Conservation (phyloP, 2,797 vertebrate species). For the Pseudomugil tenellus region DNA sequence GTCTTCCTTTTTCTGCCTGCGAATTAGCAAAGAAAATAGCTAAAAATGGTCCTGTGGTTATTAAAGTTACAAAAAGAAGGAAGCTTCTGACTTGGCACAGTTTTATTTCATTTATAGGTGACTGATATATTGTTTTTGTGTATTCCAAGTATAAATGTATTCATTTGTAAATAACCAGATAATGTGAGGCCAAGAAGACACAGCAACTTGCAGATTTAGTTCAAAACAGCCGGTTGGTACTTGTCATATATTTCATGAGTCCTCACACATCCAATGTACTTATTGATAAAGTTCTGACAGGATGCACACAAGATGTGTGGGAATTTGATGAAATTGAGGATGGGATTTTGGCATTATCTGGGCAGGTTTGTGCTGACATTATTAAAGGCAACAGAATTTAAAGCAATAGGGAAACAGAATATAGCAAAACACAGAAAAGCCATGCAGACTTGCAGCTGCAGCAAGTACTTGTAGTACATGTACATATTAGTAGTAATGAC, state of each 20-base stretch:
- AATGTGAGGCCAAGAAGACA: slow-evolving; percentile 21
- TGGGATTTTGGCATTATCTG: background rate
- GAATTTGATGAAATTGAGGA: too few species aligned
- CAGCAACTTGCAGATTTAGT: slow-evolving; percentile 33
- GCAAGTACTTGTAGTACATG: background rate
- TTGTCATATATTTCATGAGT: background rate
- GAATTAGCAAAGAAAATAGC: slow-evolving; percentile 1
- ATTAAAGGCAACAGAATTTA: background rate
- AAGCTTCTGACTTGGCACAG: background rate
- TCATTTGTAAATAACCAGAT: too few species aligned
- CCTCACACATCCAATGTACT: background rate
- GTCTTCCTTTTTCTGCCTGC: background rate
- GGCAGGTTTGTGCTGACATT: background rate
- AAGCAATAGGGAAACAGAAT: background rate
- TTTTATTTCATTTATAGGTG: background rate
- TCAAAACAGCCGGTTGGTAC: slow-evolving; percentile 6
- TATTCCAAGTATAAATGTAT: too few species aligned
- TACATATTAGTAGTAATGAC: too few species aligned
- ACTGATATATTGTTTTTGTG: background rate
- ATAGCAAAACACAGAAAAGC: background rate
- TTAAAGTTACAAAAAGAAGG: background rate
- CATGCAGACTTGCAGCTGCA: background rate
- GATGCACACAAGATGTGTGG: background rate
- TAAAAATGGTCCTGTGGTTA: background rate
- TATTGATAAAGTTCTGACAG: background rate